Base-by-base conservation (phyloP, 2,797 vertebrate genomes). In the Clarias fuscus region DNA sequence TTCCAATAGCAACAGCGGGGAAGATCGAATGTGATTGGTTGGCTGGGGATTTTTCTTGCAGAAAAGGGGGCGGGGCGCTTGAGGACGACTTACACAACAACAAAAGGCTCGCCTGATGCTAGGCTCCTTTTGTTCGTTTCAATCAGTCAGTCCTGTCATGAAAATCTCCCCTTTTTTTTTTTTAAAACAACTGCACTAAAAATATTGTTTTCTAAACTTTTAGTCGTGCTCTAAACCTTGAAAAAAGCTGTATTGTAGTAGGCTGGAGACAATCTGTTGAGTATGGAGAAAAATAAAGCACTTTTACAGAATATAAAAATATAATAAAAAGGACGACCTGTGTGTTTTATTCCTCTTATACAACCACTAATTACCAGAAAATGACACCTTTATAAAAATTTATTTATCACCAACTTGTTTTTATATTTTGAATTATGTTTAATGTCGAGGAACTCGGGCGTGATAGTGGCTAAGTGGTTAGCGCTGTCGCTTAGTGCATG, bases 1-100 rank as follows among this genome's bases (percentile, higher is more conserved):
- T 95, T 96, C 95, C 96, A 92, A 20, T 94, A 90, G 93, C 94
- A 94, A 93, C 94, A 89, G 68, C 70, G 48, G 22, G 84, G 67
- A 81, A 87, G 82, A 22, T 67, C 18, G 48, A 22, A 68, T 3
- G 17, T n/a, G 76, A 84, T 65, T 79, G 73, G 73, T 17, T 24
- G 37, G 24, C 15, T 76, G 22, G 27, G 56, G 67, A 5, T 10
- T 33, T 67, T 61, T n/a, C 15, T 7, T 53, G 59, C 4, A 24
- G 8, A 6, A 33, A 53, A 30, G 20, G 20, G 58, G 86, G 85
- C 65, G 73, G 83, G 87, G 86, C 40, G 37, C 24, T 72, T 10
- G 40, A 40, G 73, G 80, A 73, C 70, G 83, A 30, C 83, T 64
- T 78, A 75, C 84, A 87, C 65, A 70, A 70, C 80, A 88, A 88